phyloP scores from a whole-genome alignment of 2,888 invertebrate genomes.

The Dusona sp. region DNA sequence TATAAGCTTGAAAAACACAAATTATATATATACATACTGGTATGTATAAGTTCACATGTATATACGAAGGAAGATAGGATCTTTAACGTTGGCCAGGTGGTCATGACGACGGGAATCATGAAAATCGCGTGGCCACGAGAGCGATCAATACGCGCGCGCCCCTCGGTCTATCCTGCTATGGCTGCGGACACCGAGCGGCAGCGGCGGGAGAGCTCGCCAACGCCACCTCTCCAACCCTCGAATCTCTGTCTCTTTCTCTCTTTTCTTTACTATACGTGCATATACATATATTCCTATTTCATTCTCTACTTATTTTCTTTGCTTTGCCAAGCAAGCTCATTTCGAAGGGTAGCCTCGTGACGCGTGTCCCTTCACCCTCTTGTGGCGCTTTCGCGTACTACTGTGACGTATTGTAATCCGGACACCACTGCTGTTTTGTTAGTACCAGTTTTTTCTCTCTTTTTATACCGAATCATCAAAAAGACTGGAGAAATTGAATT shows the following conservation, averaged over 20 bases:
- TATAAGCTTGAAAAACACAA: slow-evolving; percentile 35
- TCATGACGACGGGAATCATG: slow-evolving; percentile 84
- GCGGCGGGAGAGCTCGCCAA: slow-evolving; percentile 52
- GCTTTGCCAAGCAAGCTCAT: slow-evolving; percentile 59
- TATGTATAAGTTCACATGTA: background rate
- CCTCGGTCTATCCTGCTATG: slow-evolving; percentile 73
- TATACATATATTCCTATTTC: background rate
- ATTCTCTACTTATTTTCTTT: slow-evolving; percentile 32
- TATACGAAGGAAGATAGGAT: slow-evolving; percentile 77
- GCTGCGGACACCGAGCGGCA: slow-evolving; percentile 58
- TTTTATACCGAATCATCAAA: background rate
- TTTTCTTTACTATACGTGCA: slow-evolving; percentile 6
- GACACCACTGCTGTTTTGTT: slow-evolving; percentile 43
- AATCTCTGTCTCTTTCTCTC: slow-evolving; percentile 53
- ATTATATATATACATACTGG: slow-evolving; percentile 2
- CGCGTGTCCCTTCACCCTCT: slow-evolving; percentile 64
- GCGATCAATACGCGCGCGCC: slow-evolving; percentile 83
- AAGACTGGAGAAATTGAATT: background rate
- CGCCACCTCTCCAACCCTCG: slow-evolving; percentile 45
- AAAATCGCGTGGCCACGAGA: slow-evolving; percentile 83
- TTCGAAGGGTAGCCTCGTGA: slow-evolving; percentile 68
- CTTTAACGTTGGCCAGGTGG: slow-evolving; percentile 83
- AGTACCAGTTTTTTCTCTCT: background rate
- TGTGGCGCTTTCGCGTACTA: slow-evolving; percentile 56
- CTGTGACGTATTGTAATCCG: slow-evolving; percentile 59